Base-by-base conservation (phyloP, 2,888 invertebrate species). In the Sturmia bella region DNA sequence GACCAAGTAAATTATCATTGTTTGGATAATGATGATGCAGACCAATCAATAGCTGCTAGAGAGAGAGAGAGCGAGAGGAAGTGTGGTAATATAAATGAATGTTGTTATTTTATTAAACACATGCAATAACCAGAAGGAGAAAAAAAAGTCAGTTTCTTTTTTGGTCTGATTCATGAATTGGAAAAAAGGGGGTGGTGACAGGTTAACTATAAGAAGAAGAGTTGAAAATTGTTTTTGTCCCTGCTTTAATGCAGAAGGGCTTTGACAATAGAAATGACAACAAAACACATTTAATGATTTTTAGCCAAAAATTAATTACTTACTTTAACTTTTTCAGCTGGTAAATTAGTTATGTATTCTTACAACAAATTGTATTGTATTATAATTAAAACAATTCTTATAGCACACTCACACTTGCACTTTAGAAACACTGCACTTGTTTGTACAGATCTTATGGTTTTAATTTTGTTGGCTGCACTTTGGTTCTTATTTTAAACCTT, bases 241-340 rank as follows among this genome's bases (percentile, higher is more conserved):
- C 37, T 39, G 45, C 64, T 73, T 27, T 61, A 11, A 17, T 48
- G 19, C n/a, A 48, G 32, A 32, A 32, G 13, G 43, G 12, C 13
- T n/a, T 32, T 48, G 24, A 13, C 21, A 43, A 32, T 56, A 21
- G 3, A n/a, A 45, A 45, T 4, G 3, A 56, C 0, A 48, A 48
- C 32, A 45, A 56, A 39, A 56, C 48, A 4, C 48, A 56, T 19
- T 50, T 48, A 74, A 66, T 19, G 57, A 66, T 66, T 57, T 75
- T 68, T 52, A 21, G 41, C 32, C 41, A 57, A 57, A 66, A 74
- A 37, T 15, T 54, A 32, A 7, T 32, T 32, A 70, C 69, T 77
- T 77, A 76, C 76, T 50, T 61, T 70, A 70, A 61, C 63, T 73
- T 48, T 66, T 48, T 41, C 17, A 39, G 1, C 48, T 48, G 27